A percentile compares a stretch with the other conserved stretches of the same genome.
These are phyloP conservation scores for Stegostoma tigrinum DNA, from an alignment of 2,113 vertebrate genomes.

Conservation along the genomic window DNA sequence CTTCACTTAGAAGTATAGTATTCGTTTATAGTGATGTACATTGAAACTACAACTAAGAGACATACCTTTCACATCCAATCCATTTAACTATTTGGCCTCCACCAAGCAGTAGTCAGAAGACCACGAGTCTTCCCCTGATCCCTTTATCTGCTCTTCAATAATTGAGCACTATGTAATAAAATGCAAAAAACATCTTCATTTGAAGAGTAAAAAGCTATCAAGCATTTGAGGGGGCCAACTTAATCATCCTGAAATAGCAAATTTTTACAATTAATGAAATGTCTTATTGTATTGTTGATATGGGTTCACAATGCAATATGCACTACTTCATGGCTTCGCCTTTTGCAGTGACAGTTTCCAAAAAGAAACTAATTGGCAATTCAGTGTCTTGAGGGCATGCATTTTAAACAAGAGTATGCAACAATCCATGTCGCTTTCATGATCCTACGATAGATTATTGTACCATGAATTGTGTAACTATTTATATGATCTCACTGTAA, in stretches of 20 bases:
- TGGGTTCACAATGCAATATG: neutral
- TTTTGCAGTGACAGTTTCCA: neutral
- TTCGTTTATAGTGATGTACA: neutral
- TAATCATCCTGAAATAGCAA: neutral
- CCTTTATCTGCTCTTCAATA: neutral
- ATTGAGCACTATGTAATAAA: neutral
- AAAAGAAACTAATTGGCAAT: neutral
- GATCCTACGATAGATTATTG: neutral
- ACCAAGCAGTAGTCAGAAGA: neutral
- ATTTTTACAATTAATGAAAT: neutral
- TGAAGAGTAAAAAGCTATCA: neutral
- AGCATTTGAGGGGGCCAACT: neutral
- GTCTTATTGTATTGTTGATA: neutral
- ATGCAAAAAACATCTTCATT: neutral
- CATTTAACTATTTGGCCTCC: neutral
- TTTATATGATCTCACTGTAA: neutral
- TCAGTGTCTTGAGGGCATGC: neutral
- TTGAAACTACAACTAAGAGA: neutral
- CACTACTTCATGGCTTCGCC: neutral
- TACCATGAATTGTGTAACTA: neutral
- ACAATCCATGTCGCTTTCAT: neutral
- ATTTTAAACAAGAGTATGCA: neutral
- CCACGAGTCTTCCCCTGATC: neutral
- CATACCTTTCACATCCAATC: neutral
- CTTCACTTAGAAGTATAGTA: neutral